These are phyloP conservation scores for Pangasianodon gigas DNA, from an alignment of 2,113 vertebrate species.

Conservation along the genomic window DNA sequence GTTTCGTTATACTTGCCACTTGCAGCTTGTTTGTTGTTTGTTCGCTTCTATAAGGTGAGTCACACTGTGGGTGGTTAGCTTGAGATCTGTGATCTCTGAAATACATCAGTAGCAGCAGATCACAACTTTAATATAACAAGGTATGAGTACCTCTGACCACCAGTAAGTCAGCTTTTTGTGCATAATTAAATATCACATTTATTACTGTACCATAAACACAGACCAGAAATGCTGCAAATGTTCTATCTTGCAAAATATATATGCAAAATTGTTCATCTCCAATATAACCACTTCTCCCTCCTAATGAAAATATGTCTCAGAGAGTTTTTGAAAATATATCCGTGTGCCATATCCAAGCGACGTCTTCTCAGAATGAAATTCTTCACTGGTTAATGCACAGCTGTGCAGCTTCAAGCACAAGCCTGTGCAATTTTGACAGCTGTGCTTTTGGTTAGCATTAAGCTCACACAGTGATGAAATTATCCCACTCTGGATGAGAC, in stretches of 20 bases:
- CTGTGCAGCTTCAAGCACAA: conserved; percentile 40
- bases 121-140: conserved; percentile 68
- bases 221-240: neutral
- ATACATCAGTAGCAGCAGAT: conserved; percentile 69
- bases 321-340: neutral
- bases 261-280: neutral
- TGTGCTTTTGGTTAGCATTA: conserved; percentile 35
- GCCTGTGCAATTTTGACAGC: conserved; percentile 36
- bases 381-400: conserved; percentile 35
- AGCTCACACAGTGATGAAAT: conserved; percentile 21
- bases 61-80: conserved; percentile 64
- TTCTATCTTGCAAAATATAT: neutral
- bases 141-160: conserved; percentile 52
- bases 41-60: conserved; percentile 60
- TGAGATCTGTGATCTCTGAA: conserved; percentile 61
- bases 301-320: conserved; percentile 24
- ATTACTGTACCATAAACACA: neutral
- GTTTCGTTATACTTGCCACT: conserved; percentile 61
- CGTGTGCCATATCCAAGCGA: neutral
- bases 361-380: conserved; percentile 20
- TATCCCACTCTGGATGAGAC: neutral
- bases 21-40: conserved; percentile 62
- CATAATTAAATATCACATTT: neutral
- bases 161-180: neutral
- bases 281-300: neutral